A percentile compares a stretch with the other conserved stretches of the same genome.
These are phyloP conservation scores for Silurus aristotelis DNA, from an alignment of 2,797 vertebrate genomes.

Conservation along the genomic window DNA sequence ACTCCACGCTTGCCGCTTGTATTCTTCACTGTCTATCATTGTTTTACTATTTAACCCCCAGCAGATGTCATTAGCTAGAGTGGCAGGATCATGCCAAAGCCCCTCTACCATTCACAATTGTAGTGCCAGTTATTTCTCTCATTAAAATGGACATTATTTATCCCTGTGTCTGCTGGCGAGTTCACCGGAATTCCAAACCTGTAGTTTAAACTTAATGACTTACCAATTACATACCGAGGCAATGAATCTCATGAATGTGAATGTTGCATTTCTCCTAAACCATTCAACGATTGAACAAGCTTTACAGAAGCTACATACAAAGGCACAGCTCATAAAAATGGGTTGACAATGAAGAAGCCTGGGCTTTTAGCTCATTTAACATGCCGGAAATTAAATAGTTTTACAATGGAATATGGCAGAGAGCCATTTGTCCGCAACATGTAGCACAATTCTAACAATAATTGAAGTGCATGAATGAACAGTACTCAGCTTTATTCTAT, in stretches of 20 bases:
- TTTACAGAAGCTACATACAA: neutral
- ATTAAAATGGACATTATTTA: constrained; percentile 54
- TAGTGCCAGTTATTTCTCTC: constrained; percentile 42
- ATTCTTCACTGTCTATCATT: neutral
- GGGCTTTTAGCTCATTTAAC: constrained; percentile 18
- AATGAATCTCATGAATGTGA: constrained; percentile 54
- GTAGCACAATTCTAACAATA: neutral
- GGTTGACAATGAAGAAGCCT: neutral
- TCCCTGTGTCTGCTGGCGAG: constrained; percentile 35
- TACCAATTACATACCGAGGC: constrained; percentile 49
- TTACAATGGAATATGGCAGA: neutral
- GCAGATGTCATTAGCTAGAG: constrained; percentile 54
- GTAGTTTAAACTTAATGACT: constrained; percentile 54
- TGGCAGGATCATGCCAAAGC: constrained; percentile 39
- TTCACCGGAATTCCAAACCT: constrained; percentile 47
- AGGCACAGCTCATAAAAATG: constrained; percentile 16
- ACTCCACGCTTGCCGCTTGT: neutral
- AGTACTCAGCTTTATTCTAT: neutral
- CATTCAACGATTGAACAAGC: constrained; percentile 34
- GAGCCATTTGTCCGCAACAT: neutral
- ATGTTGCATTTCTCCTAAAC: constrained; percentile 32
- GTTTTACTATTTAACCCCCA: constrained; percentile 41
- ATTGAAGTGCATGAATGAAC: constrained; percentile 1
- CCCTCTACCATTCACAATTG: constrained; percentile 45
- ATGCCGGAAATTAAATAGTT: neutral